Conservation (phyloP, 2,797 vertebrate species). For the Myotis daubentonii region DNA sequence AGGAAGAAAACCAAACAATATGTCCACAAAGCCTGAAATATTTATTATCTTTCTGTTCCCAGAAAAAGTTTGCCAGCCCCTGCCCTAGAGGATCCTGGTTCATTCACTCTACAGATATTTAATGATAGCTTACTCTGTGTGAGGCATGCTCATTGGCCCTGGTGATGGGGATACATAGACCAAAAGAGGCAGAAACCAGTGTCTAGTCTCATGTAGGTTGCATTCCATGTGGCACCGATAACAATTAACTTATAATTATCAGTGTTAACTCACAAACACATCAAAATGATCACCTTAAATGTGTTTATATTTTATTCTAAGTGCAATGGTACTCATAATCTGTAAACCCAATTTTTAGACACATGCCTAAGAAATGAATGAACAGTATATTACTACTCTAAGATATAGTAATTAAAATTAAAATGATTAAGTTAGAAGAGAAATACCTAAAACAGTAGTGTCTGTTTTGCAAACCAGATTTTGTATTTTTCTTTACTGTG, state of each 20-base stretch:
- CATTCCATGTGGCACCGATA: not conserved
- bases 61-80: not conserved
- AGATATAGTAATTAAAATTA: not conserved
- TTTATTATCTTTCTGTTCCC: not conserved
- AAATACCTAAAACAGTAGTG: not conserved
- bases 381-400: not conserved
- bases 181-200: not conserved
- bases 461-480: not conserved
- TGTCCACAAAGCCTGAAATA: not conserved
- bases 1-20: not conserved
- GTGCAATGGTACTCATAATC: not conserved
- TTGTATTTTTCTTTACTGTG: not conserved
- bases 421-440: not conserved
- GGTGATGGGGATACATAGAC: not conserved
- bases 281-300: not conserved
- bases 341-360: not conserved
- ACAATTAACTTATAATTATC: not conserved
- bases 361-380: not conserved
- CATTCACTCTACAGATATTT: not conserved
- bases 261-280: not conserved
- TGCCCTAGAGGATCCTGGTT: not conserved
- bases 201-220: not conserved
- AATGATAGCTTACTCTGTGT: not conserved
- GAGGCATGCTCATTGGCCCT: not conserved
- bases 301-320: not conserved